Conservation (phyloP, 2,888 invertebrate species). For the Ligdia adustata region DNA sequence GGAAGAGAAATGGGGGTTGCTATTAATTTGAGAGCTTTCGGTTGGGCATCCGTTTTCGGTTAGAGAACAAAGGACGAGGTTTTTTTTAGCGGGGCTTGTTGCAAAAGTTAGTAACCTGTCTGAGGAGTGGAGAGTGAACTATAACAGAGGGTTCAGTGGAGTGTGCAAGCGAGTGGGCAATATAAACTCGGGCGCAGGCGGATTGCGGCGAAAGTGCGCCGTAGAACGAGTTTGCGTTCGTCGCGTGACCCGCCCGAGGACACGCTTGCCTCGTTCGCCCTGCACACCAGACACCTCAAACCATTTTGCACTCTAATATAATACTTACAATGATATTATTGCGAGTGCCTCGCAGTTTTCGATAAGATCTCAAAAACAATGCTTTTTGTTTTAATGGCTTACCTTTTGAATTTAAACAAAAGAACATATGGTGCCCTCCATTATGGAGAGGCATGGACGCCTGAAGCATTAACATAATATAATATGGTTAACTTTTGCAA, state of each 20-base stretch:
- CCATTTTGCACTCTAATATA: constrained; percentile 53
- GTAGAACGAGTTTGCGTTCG: constrained; percentile 74
- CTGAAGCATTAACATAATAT: too few species aligned
- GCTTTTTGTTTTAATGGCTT: constrained; percentile 33
- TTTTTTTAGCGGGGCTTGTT: constrained; percentile 36
- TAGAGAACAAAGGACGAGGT: constrained; percentile 36
- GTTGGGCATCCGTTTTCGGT: constrained; percentile 16
- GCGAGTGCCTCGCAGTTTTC: constrained; percentile 30
- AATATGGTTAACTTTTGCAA: too few species aligned
- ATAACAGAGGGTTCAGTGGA: constrained; percentile 35
- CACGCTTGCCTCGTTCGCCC: constrained; percentile 56
- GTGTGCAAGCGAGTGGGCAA: constrained; percentile 64
- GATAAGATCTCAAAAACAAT: constrained; percentile 30
- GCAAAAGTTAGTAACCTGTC: constrained; percentile 34
- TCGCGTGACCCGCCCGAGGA: constrained; percentile 81
- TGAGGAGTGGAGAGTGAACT: constrained; percentile 13
- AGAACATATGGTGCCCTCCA: constrained; percentile 25
- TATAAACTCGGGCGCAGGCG: constrained; percentile 63
- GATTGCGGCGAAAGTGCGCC: constrained; percentile 78
- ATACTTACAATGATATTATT: constrained; percentile 40
- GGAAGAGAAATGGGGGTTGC: constrained; percentile 27
- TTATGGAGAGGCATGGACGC: constrained; percentile 18
- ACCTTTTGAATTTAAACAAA: constrained; percentile 29
- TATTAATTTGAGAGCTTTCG: constrained; percentile 30
- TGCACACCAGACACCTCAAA: constrained; percentile 43